Evolutionary conservation across 2,888 invertebrate species (phyloP).

Genomic region (Tillus elongatus): DNA sequence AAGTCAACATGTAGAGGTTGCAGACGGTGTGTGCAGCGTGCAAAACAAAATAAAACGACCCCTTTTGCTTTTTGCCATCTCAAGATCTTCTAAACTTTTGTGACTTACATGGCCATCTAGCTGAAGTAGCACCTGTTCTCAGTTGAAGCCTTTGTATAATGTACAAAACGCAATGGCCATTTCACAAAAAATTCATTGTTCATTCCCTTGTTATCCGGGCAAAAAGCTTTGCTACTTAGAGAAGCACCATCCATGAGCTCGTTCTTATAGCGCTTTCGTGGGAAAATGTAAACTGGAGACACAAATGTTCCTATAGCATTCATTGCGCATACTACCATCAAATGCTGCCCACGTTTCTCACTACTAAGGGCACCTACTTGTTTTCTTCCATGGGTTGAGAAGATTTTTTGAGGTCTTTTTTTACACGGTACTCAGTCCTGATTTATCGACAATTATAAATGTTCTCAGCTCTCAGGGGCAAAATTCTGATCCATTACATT

Average conservation of each 20-base stretch:
- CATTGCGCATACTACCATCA: not conserved
- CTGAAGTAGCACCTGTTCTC: not conserved
- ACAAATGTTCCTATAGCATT: conserved; percentile 2
- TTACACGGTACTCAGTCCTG: too few relatives aligned
- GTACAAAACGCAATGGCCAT: conserved; percentile 1
- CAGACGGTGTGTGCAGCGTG: too few relatives aligned
- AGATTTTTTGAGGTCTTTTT: too few relatives aligned
- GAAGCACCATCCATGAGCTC: conserved; percentile 4
- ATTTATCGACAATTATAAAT: too few relatives aligned
- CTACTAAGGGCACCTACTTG: not conserved
- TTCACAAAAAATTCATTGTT: conserved; percentile 13
- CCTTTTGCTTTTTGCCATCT: not conserved
- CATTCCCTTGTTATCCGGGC: conserved; percentile 23
- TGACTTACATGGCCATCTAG: conserved; percentile 2
- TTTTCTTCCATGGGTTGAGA: not conserved
- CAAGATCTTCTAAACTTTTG: conserved; percentile 2
- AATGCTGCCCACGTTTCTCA: not conserved
- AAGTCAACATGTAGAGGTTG: too few relatives aligned
- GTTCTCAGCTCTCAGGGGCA: too few relatives aligned
- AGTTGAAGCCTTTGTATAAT: conserved; percentile 1
- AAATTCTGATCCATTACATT: too few relatives aligned
- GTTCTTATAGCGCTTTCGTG: not conserved
- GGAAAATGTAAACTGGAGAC: not conserved
- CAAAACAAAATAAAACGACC: too few relatives aligned
- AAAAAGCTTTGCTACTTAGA: not conserved